Percentiles rank a stretch among this genome's conserved stretches.
phyloP scores from a whole-genome alignment of 2,797 vertebrate species.

The Pipistrellus pipistrellus region DNA sequence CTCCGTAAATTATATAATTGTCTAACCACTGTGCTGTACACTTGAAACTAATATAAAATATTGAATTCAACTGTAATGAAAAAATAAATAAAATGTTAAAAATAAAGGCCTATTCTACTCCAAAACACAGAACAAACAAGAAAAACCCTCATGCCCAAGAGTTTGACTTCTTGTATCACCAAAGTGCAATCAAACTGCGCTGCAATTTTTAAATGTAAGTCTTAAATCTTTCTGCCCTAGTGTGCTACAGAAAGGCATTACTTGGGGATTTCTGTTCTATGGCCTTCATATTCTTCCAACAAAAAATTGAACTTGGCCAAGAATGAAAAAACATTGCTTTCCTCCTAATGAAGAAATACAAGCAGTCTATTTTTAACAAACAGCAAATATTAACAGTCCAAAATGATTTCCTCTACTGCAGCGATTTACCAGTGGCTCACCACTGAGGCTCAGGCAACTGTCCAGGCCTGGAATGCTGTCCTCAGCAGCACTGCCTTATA shows the following conservation, averaged over 20 bases:
- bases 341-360: constrained; percentile 51
- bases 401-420: background rate
- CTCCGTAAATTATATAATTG: background rate
- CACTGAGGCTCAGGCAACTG: background rate
- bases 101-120: background rate
- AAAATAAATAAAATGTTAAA: background rate
- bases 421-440: background rate
- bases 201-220: background rate
- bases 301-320: background rate
- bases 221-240: background rate
- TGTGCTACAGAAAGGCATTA: background rate
- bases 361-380: constrained; percentile 70
- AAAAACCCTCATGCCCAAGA: background rate
- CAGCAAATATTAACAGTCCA: constrained; percentile 59
- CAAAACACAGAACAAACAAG: background rate
- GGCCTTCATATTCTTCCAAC: background rate
- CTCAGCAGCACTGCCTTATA: constrained; percentile 30
- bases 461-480: constrained; percentile 25
- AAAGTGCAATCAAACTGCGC: background rate
- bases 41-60: background rate
- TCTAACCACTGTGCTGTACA: background rate
- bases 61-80: background rate
- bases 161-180: background rate
- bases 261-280: background rate
- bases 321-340: constrained; percentile 28